Conservation (phyloP, 30 jellyfish, hydroid and myxozoan genomes). For the Cassiopea xamachana region DNA sequence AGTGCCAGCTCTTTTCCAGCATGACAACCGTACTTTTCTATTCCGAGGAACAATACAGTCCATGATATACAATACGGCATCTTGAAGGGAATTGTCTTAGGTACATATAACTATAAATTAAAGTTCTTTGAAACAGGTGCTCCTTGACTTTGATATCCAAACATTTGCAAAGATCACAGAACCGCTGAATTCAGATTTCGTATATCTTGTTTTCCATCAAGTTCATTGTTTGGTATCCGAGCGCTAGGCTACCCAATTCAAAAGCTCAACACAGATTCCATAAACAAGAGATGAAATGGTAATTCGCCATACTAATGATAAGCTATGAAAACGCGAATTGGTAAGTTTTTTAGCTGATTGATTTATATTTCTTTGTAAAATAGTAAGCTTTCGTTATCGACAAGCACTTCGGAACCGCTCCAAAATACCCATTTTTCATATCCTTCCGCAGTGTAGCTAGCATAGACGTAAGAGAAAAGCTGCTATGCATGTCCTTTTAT, state of each 20-base stretch:
- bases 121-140: conserved; percentile 31
- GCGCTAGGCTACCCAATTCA: not conserved
- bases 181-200: conserved; percentile 14
- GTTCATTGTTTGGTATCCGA: not conserved
- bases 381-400: no score
- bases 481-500: no score
- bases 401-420: no score
- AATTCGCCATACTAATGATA: not conserved
- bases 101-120: conserved; percentile 4
- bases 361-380: no score
- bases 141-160: conserved; percentile 6
- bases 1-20: no score
- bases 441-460: no score
- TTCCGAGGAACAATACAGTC: not conserved
- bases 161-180: conserved; percentile 15
- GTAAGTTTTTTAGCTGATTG: no score
- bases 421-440: no score
- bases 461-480: no score
- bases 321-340: no score
- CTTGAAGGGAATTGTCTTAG: not conserved
- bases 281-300: not conserved
- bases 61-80: not conserved
- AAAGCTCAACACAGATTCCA: not conserved
- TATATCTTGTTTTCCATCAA: not conserved
- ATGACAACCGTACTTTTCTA: no score